Evolutionary conservation across 2,888 invertebrate genomes (phyloP).

Genomic region (Pachycephus smyrnensis): DNA sequence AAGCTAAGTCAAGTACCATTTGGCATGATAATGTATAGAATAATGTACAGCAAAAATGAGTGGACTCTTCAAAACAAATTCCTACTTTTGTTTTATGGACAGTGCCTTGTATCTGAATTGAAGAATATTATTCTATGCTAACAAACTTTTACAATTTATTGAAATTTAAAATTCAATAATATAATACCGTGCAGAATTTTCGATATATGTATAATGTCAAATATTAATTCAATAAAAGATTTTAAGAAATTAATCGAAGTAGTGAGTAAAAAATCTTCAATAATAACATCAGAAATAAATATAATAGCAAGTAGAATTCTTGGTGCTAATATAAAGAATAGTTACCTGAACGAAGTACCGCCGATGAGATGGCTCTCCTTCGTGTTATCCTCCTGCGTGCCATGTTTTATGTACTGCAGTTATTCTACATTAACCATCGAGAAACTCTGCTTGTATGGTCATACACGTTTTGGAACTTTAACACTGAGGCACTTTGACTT

Average conservation of each 20-base stretch:
- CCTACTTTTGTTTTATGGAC: too few relatives aligned
- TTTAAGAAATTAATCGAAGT: neutral
- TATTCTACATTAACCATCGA: neutral
- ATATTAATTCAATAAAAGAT: neutral
- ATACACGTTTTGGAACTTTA: constrained; percentile 1
- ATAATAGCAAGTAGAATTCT: neutral
- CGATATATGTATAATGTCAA: too few relatives aligned
- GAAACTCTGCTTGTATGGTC: constrained; percentile 9
- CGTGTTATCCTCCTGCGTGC: constrained; percentile 38
- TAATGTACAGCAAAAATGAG: neutral
- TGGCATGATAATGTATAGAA: neutral
- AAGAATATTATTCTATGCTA: neutral
- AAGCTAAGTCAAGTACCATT: neutral
- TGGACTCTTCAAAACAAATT: neutral
- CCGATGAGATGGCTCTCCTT: constrained; percentile 44
- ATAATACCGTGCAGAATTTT: neutral
- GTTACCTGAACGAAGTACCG: constrained; percentile 44
- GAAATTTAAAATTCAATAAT: neutral
- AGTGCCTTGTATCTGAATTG: neutral
- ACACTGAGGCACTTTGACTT: neutral
- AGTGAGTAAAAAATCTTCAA: neutral
- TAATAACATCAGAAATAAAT: neutral
- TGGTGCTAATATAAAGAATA: neutral
- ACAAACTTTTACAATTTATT: neutral
- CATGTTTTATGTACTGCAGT: constrained; percentile 25